Conservation (phyloP, 2,888 invertebrate species). For the Drosophila tripunctata region DNA sequence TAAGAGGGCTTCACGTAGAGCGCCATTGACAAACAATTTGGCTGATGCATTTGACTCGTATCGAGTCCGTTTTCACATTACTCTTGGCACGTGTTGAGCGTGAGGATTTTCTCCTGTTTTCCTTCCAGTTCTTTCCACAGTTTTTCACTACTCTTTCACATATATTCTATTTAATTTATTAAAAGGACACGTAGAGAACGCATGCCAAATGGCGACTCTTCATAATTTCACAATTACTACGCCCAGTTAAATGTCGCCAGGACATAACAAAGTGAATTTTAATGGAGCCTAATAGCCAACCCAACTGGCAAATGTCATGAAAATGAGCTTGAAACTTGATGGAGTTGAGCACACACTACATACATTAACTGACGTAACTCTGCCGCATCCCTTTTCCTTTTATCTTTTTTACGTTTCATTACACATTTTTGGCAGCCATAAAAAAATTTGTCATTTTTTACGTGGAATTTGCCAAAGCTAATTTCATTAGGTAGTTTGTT, state of each 20-base stretch:
- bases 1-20: slow-evolving; percentile 31
- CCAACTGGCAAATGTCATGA: slow-evolving; percentile 34
- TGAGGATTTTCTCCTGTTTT: not conserved
- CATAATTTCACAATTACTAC: slow-evolving; percentile 57
- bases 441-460: slow-evolving; percentile 37
- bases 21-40: slow-evolving; percentile 66
- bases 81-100: slow-evolving; percentile 46
- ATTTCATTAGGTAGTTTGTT: slow-evolving; percentile 30
- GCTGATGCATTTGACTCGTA: slow-evolving; percentile 53
- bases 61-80: slow-evolving; percentile 26
- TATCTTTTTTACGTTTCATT: slow-evolving; percentile 21
- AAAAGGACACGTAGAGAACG: slow-evolving; percentile 59
- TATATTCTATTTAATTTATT: slow-evolving; percentile 62
- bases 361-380: slow-evolving; percentile 44
- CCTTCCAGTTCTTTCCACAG: no score
- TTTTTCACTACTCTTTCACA: no score
- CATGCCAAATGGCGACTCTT: slow-evolving; percentile 39
- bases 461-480: slow-evolving; percentile 36
- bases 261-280: slow-evolving; percentile 47
- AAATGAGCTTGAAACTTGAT: slow-evolving; percentile 1
- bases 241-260: slow-evolving; percentile 62
- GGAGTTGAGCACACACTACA: slow-evolving; percentile 1
- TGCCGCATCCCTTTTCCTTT: slow-evolving; percentile 15
- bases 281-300: slow-evolving; percentile 63
- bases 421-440: slow-evolving; percentile 49